phyloP scores from a whole-genome alignment of 2,888 invertebrate species.

The Drosophila vallismaia region DNA sequence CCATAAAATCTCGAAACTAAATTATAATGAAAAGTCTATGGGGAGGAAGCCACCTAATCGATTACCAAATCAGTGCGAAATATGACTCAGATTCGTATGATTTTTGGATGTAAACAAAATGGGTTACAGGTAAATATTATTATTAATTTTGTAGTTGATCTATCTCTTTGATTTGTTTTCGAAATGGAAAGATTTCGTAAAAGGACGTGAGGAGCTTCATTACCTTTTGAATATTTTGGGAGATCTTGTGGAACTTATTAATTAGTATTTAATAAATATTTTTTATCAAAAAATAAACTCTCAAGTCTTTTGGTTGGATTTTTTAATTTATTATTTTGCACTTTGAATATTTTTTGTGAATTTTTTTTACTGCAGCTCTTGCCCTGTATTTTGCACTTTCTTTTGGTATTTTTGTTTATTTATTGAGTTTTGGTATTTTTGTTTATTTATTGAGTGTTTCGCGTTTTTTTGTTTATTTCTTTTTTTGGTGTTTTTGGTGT shows the following conservation, averaged over 20 bases:
- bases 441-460: background rate
- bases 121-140: background rate
- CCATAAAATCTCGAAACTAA: slow-evolving; percentile 8
- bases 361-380: slow-evolving; percentile 2
- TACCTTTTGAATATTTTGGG: slow-evolving; percentile 15
- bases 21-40: slow-evolving; percentile 1
- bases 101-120: background rate
- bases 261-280: too few species aligned
- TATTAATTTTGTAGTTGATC: background rate
- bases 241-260: slow-evolving; percentile 7
- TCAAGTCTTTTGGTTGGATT: slow-evolving; percentile 1
- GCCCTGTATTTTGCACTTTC: slow-evolving; percentile 33
- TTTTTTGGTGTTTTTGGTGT: background rate
- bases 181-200: too few species aligned
- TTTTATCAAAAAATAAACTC: background rate
- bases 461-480: background rate
- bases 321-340: background rate
- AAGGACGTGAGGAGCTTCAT: background rate
- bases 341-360: slow-evolving; percentile 4
- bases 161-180: too few species aligned
- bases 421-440: background rate
- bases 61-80: slow-evolving; percentile 28
- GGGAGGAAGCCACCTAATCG: slow-evolving; percentile 6
- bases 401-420: slow-evolving; percentile 1
- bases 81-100: slow-evolving; percentile 16